Percentiles rank a stretch among this genome's conserved stretches.
Evolutionary conservation across 64 coral and sea anemone species (phyloP).

Genomic region (Dendronephthya gigantea): DNA sequence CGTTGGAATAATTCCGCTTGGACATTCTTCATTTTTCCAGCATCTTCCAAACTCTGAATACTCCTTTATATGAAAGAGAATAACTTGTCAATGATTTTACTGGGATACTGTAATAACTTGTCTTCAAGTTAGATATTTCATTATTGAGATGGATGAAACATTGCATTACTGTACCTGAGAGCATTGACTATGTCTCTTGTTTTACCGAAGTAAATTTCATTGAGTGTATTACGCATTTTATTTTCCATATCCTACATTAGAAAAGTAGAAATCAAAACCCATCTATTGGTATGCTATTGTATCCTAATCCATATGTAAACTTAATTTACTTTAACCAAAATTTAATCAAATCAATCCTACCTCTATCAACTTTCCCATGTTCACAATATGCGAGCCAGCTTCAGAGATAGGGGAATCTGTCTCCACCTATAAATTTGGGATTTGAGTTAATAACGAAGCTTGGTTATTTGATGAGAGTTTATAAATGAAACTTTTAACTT

Average conservation of each 20-base stretch:
- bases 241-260: conserved; percentile 90
- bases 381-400: conserved; percentile 79
- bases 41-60: conserved; percentile 58
- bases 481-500: neutral
- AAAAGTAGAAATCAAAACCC: neutral
- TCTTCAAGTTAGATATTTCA: neutral
- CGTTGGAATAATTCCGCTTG: conserved; percentile 83
- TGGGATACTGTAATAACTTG: neutral
- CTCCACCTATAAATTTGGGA: conserved; percentile 53
- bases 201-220: conserved; percentile 99
- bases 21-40: conserved; percentile 66
- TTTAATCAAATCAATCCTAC: conserved; percentile 21
- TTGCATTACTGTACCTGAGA: conserved; percentile 86
- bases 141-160: neutral
- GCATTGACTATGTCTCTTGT: conserved; percentile 95
- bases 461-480: neutral
- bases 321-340: neutral
- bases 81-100: neutral
- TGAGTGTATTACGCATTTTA: conserved; percentile 99
- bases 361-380: conserved; percentile 97
- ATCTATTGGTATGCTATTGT: neutral
- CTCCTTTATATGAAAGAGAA: conserved; percentile 46
- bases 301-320: neutral
- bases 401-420: conserved; percentile 64
- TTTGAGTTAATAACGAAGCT: neutral